Conservation (phyloP, 2,888 invertebrate genomes). For the Drosophila macrospina region DNA sequence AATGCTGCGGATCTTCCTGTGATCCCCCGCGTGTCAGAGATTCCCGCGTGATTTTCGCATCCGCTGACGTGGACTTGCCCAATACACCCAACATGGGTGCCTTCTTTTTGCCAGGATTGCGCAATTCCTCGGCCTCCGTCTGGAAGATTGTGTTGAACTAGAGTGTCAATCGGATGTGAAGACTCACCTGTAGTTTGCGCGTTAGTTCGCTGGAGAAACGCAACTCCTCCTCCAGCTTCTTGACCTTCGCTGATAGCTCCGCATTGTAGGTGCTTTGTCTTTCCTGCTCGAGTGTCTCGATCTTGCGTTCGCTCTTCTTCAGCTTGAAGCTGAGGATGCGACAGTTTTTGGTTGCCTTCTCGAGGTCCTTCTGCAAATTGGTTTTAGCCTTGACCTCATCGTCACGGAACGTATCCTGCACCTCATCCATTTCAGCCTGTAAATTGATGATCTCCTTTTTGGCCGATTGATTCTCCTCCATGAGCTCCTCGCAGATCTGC, state of each 20-base stretch:
- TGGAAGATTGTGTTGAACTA: conserved; percentile 29
- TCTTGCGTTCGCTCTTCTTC: conserved; percentile 96
- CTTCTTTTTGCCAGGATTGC: conserved; percentile 86
- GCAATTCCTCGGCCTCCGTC: conserved; percentile 83
- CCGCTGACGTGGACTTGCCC: conserved; percentile 87
- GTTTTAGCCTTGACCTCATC: conserved; percentile 99
- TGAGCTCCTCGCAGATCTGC: conserved; percentile 95
- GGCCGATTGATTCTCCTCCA: conserved; percentile 98
- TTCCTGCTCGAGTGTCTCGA: conserved; percentile 94
- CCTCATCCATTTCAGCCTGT: conserved; percentile 99
- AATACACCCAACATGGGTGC: conserved; percentile 87
- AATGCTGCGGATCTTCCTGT: conserved; percentile 92
- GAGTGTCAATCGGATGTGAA: too few relatives aligned
- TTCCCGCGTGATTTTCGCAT: conserved; percentile 91
- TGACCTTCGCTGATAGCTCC: conserved; percentile 89
- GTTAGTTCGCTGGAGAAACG: conserved; percentile 92
- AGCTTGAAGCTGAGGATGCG: conserved; percentile 98
- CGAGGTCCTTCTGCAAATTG: conserved; percentile 96
- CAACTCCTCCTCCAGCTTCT: conserved; percentile 94
- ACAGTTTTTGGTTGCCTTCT: conserved; percentile 98
- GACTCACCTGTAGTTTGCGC: conserved; percentile 87
- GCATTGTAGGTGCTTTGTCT: conserved; percentile 89
- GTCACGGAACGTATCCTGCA: conserved; percentile 98
- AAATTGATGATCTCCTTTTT: conserved; percentile 96
- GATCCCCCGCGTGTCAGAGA: conserved; percentile 92